Evolutionary conservation across 2,888 invertebrate species (phyloP).

Genomic region (Drosophila diplacantha): DNA sequence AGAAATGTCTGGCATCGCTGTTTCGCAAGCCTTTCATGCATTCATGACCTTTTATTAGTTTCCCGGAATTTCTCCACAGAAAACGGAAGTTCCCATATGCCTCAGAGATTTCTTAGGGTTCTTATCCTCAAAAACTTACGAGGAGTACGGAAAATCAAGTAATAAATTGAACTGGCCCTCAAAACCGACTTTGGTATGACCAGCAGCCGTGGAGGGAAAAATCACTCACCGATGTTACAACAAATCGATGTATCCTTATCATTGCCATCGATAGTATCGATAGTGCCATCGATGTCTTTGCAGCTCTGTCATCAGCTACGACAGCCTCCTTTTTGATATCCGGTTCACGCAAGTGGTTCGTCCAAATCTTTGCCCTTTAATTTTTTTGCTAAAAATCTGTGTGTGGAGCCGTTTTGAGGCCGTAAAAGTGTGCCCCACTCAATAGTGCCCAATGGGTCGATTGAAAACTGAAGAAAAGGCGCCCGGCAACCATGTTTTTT

Average conservation of each 20-base stretch:
- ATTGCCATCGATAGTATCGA: constrained; percentile 10
- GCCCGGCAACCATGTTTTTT: constrained; percentile 38
- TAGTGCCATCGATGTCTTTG: constrained; percentile 2
- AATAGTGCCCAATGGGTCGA: constrained; percentile 2
- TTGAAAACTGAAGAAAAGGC: constrained; percentile 2
- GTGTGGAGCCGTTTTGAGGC: constrained; percentile 40
- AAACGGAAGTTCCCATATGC: too few species aligned
- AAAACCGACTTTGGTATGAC: too few species aligned
- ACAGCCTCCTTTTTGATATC: constrained; percentile 75
- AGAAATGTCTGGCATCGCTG: too few species aligned
- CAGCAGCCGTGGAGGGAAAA: neutral
- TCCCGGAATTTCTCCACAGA: too few species aligned
- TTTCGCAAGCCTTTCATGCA: too few species aligned
- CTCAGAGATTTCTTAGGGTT: too few species aligned
- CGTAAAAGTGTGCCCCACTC: constrained; percentile 6
- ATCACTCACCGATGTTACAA: neutral
- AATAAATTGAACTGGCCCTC: too few species aligned
- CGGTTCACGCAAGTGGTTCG: constrained; percentile 75
- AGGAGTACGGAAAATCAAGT: too few species aligned
- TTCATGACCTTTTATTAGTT: too few species aligned
- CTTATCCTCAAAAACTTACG: too few species aligned
- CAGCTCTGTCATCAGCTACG: constrained; percentile 41
- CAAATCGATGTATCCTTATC: neutral
- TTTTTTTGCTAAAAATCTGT: constrained; percentile 42
- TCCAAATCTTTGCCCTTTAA: constrained; percentile 58